phyloP scores from a whole-genome alignment of 2,113 vertebrate genomes.

The Callipepla californica region DNA sequence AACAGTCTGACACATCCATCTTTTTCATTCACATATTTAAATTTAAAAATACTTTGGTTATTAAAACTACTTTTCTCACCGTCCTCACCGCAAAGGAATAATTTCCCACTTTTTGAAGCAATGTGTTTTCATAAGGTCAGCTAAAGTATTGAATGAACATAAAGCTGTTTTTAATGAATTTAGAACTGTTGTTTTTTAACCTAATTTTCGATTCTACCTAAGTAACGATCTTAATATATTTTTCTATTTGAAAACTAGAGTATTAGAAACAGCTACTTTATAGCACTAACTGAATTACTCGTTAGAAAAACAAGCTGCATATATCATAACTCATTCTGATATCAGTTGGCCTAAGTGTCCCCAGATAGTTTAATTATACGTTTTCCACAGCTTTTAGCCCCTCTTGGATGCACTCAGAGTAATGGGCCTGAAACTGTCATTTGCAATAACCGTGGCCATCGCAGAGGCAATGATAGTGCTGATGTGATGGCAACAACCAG shows the following conservation, averaged over 20 bases:
- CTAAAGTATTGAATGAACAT: not conserved
- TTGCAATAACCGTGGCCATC: not conserved
- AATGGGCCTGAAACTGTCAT: not conserved
- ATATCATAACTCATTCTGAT: not conserved
- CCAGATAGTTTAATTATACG: not conserved
- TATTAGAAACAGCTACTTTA: not conserved
- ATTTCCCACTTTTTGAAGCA: not conserved
- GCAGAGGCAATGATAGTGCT: not conserved
- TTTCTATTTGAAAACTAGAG: not conserved
- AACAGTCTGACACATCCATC: not conserved
- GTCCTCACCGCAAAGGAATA: not conserved
- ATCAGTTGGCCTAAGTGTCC: not conserved
- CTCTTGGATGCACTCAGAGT: not conserved
- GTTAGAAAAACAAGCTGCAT: not conserved
- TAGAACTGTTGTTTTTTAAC: not conserved
- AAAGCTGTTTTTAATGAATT: not conserved
- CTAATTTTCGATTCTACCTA: not conserved
- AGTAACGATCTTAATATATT: not conserved
- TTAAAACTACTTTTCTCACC: not conserved
- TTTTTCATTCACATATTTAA: not conserved
- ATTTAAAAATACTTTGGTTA: not conserved
- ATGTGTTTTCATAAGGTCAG: not conserved
- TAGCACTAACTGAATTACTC: not conserved
- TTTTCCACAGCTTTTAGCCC: not conserved
- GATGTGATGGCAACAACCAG: no score